Evolutionary conservation across 2,797 vertebrate species (phyloP).

Genomic region (Pygocentrus nattereri): DNA sequence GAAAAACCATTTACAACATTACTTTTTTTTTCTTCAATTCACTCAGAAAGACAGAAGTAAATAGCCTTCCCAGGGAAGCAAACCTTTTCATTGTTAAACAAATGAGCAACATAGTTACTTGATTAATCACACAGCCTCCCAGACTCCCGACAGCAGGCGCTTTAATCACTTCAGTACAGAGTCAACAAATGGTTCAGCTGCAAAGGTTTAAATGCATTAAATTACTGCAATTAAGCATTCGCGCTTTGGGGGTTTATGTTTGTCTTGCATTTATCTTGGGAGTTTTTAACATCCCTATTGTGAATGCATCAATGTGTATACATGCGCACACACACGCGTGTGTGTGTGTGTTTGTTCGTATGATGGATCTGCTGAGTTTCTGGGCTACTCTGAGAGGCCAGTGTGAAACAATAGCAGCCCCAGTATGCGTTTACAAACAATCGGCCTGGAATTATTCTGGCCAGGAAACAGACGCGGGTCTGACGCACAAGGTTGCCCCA

Average conservation of each 20-base stretch:
- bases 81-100: not conserved
- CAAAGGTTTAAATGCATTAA: not conserved
- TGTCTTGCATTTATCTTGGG: constrained; percentile 18
- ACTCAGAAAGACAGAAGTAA: not conserved
- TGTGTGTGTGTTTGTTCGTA: constrained; percentile 72
- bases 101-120: not conserved
- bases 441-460: constrained; percentile 83
- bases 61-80: not conserved
- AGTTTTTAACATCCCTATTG: constrained; percentile 6
- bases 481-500: constrained; percentile 82
- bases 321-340: constrained; percentile 59
- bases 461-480: constrained; percentile 86
- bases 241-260: constrained; percentile 28
- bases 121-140: not conserved
- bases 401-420: constrained; percentile 82
- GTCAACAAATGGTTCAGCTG: not conserved
- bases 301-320: constrained; percentile 42
- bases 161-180: not conserved
- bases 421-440: constrained; percentile 87
- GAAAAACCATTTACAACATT: not conserved
- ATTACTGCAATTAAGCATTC: not conserved
- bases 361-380: constrained; percentile 71
- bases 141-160: not conserved
- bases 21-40: not conserved
- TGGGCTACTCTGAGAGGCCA: constrained; percentile 67